phyloP scores from a whole-genome alignment of 2,797 vertebrate genomes.

The Spondyliosoma cantharus region DNA sequence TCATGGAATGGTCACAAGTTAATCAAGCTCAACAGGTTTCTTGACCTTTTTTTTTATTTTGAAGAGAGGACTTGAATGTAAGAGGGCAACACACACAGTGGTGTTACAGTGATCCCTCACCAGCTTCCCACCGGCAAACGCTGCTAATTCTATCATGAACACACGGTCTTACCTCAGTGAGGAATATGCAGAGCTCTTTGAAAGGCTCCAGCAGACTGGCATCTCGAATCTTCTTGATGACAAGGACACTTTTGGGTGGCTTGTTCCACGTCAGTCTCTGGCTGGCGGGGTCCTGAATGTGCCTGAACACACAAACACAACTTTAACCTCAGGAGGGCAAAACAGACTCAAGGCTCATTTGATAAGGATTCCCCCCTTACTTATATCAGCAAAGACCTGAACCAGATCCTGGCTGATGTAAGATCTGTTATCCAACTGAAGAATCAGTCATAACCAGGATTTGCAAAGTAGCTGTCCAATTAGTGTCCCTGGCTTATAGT shows the following conservation, averaged over 20 bases:
- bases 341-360: neutral
- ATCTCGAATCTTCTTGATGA: slow-evolving; percentile 97
- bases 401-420: slow-evolving; percentile 8
- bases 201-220: slow-evolving; percentile 93
- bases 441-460: slow-evolving; percentile 15
- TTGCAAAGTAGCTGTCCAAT: slow-evolving; percentile 44
- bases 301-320: slow-evolving; percentile 83
- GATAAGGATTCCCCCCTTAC: neutral
- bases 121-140: neutral
- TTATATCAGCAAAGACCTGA: neutral
- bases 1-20: neutral
- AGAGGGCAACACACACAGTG: neutral
- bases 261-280: slow-evolving; percentile 98
- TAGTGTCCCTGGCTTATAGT: slow-evolving; percentile 45
- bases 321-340: neutral
- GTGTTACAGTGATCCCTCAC: neutral
- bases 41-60: neutral
- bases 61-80: neutral
- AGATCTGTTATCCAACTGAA: slow-evolving; percentile 21
- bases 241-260: slow-evolving; percentile 96
- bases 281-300: slow-evolving; percentile 98
- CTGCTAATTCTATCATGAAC: neutral
- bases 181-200: slow-evolving; percentile 93
- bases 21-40: neutral
- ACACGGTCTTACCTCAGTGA: slow-evolving; percentile 87